These are phyloP conservation scores for Carpatolechia fugitivella DNA, from an alignment of 2,888 invertebrate genomes.

Conservation along the genomic window DNA sequence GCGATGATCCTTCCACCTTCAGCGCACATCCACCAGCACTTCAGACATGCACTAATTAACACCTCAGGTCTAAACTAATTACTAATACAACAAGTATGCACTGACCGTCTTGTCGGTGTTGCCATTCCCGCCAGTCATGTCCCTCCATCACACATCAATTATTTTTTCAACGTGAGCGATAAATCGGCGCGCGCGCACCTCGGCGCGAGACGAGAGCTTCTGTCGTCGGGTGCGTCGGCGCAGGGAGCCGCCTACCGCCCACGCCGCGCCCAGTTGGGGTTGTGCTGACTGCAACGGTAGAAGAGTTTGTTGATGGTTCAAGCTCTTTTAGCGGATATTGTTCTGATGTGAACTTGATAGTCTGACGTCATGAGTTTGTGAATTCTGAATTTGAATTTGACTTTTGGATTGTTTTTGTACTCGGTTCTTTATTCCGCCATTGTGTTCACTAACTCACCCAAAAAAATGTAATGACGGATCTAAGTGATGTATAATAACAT, in stretches of 20 bases:
- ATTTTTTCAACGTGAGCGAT: slow-evolving; percentile 77
- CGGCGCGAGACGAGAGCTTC: slow-evolving; percentile 81
- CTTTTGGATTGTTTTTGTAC: no score
- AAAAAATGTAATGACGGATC: no score
- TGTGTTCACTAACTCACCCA: no score
- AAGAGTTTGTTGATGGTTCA: no score
- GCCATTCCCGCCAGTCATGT: slow-evolving; percentile 75
- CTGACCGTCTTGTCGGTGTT: slow-evolving; percentile 72
- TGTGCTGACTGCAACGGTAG: no score
- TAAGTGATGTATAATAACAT: no score
- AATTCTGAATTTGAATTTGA: no score
- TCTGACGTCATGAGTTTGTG: no score
- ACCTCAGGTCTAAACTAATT: slow-evolving; percentile 4
- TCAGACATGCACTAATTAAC: slow-evolving; percentile 1
- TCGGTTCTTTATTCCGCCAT: no score
- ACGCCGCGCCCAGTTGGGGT: background rate
- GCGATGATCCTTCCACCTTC: background rate
- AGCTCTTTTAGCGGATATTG: no score
- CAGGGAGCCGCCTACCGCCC: slow-evolving; percentile 34
- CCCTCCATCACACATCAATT: slow-evolving; percentile 74
- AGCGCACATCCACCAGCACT: slow-evolving; percentile 10
- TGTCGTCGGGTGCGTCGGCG: slow-evolving; percentile 86
- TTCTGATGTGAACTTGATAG: no score
- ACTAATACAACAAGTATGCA: slow-evolving; percentile 27
- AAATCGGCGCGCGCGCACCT: slow-evolving; percentile 69